These are phyloP conservation scores for Colletes collaris DNA, from an alignment of 2,888 invertebrate species.

Conservation along the genomic window DNA sequence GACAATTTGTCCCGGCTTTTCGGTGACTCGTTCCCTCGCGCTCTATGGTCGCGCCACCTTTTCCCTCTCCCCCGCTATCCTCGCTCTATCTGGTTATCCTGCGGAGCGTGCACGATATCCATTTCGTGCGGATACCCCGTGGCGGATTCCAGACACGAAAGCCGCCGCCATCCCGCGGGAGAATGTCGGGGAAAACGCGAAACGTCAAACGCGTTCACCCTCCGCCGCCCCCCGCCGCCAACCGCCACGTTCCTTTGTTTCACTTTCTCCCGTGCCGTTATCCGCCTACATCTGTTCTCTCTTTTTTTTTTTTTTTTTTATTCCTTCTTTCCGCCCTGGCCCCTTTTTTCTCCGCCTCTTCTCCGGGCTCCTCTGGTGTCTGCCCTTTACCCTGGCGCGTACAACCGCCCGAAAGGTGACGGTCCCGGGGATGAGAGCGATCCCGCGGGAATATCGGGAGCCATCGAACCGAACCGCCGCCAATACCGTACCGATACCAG, in stretches of 20 bases:
- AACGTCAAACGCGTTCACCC: conserved; percentile 66
- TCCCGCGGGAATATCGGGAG: conserved; percentile 67
- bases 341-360: conserved; percentile 22
- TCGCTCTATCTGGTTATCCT: conserved; percentile 64
- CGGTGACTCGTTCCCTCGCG: conserved; percentile 55
- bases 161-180: conserved; percentile 67
- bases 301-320: conserved; percentile 5
- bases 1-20: conserved; percentile 71
- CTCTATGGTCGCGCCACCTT: background rate
- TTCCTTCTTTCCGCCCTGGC: conserved; percentile 9
- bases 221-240: background rate
- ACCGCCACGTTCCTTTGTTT: background rate
- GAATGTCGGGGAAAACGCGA: conserved; percentile 63
- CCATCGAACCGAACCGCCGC: conserved; percentile 64
- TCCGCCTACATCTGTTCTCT: conserved; percentile 19
- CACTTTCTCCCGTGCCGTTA: conserved; percentile 29
- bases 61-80: conserved; percentile 3
- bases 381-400: background rate
- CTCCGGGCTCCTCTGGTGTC: background rate
- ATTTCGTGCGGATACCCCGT: conserved; percentile 68
- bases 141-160: conserved; percentile 69
- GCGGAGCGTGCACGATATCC: conserved; percentile 70
- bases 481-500: conserved; percentile 35
- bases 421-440: conserved; percentile 53
- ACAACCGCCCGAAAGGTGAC: conserved; percentile 53